A percentile compares a stretch with the other conserved stretches of the same genome.
Conservation (phyloP, 1,140 invertebrate species). For the Arion vulgaris region DNA sequence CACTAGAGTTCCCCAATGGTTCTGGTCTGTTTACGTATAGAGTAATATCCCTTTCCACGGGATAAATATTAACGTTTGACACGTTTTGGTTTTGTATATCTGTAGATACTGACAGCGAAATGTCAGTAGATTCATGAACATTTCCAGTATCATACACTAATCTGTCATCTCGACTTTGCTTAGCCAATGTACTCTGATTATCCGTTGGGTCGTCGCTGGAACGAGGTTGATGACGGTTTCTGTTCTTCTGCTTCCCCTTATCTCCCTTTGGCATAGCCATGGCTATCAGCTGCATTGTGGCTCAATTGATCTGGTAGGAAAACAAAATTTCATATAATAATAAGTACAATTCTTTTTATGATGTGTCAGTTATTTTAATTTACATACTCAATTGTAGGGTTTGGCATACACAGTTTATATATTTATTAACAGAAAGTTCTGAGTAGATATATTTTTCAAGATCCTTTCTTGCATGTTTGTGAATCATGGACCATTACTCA, state of each 20-base stretch:
- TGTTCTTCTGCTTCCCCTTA: not conserved
- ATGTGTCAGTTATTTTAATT: too few species aligned
- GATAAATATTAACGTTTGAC: not conserved
- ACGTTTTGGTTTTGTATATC: not conserved
- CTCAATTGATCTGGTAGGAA: not conserved
- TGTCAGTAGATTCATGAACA: not conserved
- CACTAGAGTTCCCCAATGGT: not conserved
- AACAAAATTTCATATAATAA: too few species aligned
- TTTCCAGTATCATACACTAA: not conserved
- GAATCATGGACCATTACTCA: too few species aligned
- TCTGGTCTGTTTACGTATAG: not conserved
- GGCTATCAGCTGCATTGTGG: not conserved
- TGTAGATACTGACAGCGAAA: not conserved
- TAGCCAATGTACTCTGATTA: not conserved
- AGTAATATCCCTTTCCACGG: not conserved
- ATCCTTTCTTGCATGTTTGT: too few species aligned
- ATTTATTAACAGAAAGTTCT: too few species aligned
- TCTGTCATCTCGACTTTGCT: not conserved
- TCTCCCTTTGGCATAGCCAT: not conserved
- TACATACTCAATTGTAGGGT: too few species aligned
- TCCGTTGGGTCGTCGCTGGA: not conserved
- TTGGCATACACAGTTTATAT: too few species aligned
- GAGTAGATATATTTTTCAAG: too few species aligned
- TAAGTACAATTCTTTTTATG: too few species aligned
- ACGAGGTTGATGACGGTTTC: not conserved